phyloP scores from a whole-genome alignment of 2,113 vertebrate genomes.

The Paradoxurus hermaphroditus region DNA sequence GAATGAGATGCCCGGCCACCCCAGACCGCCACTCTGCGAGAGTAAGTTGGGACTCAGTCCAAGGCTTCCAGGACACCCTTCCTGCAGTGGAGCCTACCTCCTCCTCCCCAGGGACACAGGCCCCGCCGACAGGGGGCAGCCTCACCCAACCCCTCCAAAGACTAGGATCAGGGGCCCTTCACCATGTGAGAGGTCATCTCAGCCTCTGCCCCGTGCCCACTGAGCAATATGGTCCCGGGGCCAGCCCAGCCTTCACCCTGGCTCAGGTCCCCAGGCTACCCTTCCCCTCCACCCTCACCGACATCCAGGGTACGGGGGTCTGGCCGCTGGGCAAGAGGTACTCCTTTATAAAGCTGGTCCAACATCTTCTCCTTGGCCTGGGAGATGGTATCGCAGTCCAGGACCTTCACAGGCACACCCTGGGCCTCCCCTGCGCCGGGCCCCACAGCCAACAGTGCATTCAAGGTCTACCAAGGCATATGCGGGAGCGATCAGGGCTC shows the following conservation, averaged over 20 bases:
- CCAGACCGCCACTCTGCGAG: slow-evolving; percentile 95
- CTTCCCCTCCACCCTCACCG: slow-evolving; percentile 84
- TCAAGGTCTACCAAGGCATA: slow-evolving; percentile 87
- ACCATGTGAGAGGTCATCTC: not conserved
- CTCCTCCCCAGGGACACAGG: not conserved
- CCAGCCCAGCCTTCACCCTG: not conserved
- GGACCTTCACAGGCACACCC: slow-evolving; percentile 90
- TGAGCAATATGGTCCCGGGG: not conserved
- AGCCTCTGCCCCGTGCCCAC: not conserved
- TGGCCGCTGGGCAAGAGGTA: slow-evolving; percentile 92
- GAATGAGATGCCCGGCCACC: slow-evolving; percentile 95
- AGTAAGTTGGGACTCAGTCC: not conserved
- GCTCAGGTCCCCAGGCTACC: not conserved
- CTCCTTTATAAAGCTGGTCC: slow-evolving; percentile 96
- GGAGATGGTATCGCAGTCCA: slow-evolving; percentile 97
- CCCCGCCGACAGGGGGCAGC: not conserved
- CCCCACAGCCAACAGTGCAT: slow-evolving; percentile 88
- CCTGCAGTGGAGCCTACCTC: rapidly evolving
- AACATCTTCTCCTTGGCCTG: slow-evolving; percentile 99
- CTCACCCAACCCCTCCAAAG: not conserved
- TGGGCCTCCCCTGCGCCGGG: slow-evolving; percentile 85
- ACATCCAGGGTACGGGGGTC: slow-evolving; percentile 93
- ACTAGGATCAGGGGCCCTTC: not conserved
- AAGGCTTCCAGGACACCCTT: not conserved
- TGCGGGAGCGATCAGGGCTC: not conserved